These are phyloP conservation scores for Pollachius pollachius DNA, from an alignment of 2,113 vertebrate genomes.

Conservation along the genomic window DNA sequence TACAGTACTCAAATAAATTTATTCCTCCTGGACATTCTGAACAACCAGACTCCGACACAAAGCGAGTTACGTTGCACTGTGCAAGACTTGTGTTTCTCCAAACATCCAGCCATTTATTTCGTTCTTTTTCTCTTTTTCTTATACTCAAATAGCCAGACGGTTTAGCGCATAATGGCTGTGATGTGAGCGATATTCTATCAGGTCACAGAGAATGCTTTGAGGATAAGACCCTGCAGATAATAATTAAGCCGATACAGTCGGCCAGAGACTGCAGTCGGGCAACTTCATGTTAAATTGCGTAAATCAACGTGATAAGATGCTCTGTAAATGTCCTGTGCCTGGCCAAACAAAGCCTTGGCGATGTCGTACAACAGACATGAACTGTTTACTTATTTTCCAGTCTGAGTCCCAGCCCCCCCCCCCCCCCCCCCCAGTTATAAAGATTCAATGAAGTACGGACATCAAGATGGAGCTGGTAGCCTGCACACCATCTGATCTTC, in stretches of 20 bases:
- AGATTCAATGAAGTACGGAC: conserved; percentile 60
- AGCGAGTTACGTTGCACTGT: conserved; percentile 47
- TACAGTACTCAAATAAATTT: conserved; percentile 55
- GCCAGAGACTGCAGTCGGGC: conserved; percentile 65
- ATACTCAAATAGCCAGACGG: conserved; percentile 66
- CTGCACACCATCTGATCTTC: too few relatives aligned
- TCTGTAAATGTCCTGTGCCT: conserved; percentile 67
- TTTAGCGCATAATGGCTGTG: conserved; percentile 74
- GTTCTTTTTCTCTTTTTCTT: too few relatives aligned
- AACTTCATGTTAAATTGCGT: conserved; percentile 82
- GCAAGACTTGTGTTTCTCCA: conserved; percentile 34
- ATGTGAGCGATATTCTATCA: conserved; percentile 72
- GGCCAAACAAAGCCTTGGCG: conserved; percentile 61
- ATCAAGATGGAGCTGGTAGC: conserved; percentile 34
- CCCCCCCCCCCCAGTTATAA: conserved; percentile 45
- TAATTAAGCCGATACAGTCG: conserved; percentile 78
- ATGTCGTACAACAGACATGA: conserved; percentile 59
- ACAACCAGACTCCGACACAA: conserved; percentile 60
- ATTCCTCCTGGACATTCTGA: conserved; percentile 52
- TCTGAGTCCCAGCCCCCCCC: conserved; percentile 35
- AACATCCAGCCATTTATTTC: conserved; percentile 28
- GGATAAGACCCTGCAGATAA: conserved; percentile 74
- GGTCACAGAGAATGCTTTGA: conserved; percentile 75
- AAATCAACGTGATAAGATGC: conserved; percentile 78
- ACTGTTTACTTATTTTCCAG: conserved; percentile 61